phyloP scores from a whole-genome alignment of 2,113 vertebrate genomes.

The Excalfactoria chinensis region DNA sequence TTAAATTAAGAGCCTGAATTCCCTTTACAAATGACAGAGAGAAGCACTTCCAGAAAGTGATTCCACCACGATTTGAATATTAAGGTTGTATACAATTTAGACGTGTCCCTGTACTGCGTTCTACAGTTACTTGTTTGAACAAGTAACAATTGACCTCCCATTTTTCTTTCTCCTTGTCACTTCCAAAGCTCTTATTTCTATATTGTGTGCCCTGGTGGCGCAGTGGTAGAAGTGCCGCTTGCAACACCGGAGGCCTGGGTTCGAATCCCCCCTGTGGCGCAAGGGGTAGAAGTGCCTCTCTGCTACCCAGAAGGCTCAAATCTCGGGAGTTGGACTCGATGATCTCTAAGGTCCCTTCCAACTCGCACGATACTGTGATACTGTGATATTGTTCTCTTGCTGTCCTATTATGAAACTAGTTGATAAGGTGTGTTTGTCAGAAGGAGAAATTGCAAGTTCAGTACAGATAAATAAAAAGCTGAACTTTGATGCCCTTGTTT shows the following conservation, averaged over 20 bases:
- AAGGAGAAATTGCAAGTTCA: not conserved
- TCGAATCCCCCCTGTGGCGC: too few species aligned
- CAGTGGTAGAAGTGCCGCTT: too few species aligned
- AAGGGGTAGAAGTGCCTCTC: too few species aligned
- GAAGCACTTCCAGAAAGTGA: not conserved
- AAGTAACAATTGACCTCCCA: not conserved
- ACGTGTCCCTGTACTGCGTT: not conserved
- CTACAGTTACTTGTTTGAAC: not conserved
- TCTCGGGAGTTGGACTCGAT: too few species aligned
- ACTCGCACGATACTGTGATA: too few species aligned
- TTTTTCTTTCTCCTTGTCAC: not conserved
- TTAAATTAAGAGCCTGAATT: not conserved
- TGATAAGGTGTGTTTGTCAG: not conserved
- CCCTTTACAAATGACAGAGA: not conserved
- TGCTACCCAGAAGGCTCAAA: too few species aligned
- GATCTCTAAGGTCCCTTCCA: too few species aligned
- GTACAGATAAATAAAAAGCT: not conserved
- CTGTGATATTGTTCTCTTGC: not conserved
- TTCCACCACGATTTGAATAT: not conserved
- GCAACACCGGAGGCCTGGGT: too few species aligned
- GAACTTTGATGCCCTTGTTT: not conserved
- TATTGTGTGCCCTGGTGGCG: too few species aligned
- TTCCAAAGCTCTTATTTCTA: not conserved
- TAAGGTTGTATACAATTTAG: not conserved
- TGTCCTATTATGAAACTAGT: not conserved